Evolutionary conservation across 2,113 vertebrate species (phyloP), one percentile per base, ranked within the genome.

Genomic region (Cranoglanis bouderius): DNA sequence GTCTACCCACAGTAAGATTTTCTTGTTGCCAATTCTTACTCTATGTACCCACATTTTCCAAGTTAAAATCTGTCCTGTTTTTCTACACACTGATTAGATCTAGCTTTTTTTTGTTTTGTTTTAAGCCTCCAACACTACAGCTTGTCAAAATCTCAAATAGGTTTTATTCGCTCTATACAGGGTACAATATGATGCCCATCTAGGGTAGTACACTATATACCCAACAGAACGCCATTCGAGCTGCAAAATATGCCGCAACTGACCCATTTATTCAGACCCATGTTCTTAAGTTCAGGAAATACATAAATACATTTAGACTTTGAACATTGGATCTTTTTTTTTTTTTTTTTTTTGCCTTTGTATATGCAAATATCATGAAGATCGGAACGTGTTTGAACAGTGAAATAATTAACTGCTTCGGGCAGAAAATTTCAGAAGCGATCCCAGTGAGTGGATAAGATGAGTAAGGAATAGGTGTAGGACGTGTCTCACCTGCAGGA

Each of bases 401-500:
- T 21, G 46, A 80, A 80, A 29, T n/a, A 80, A 3, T 16, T 3
- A 8, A 46, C 26, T 78, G 46, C 46, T 6, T 32, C 46, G n/a
- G 12, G 77, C 26, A 18, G 13, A 18, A 80, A 29, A 9, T 80
- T 51, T 29, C 6, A 21, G 12, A 81, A 88, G 85, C 2, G 21
- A 57, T 40, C 55, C 61, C 40, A 63, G 16, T 32, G 35, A 43
- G 77, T 9, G 49, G n/a, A 8, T 38, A 55, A 21, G 18, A 24
- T 19, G 70, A 65, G 57, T 46, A 77, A 46, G 55, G 32, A 51
- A 38, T 46, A 38, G 51, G 49, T 81, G 21, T 55, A 9, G 35
- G 46, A 57, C 49, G 16, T 57, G 65, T 59, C 67, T 88, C 90
- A 98, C 98, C 98, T 99, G 98, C 57, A 99, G 82, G 86, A 99